A percentile compares a stretch with the other conserved stretches of the same genome.
phyloP scores from a whole-genome alignment of 2,888 invertebrate genomes.

The Smittia aterrima region DNA sequence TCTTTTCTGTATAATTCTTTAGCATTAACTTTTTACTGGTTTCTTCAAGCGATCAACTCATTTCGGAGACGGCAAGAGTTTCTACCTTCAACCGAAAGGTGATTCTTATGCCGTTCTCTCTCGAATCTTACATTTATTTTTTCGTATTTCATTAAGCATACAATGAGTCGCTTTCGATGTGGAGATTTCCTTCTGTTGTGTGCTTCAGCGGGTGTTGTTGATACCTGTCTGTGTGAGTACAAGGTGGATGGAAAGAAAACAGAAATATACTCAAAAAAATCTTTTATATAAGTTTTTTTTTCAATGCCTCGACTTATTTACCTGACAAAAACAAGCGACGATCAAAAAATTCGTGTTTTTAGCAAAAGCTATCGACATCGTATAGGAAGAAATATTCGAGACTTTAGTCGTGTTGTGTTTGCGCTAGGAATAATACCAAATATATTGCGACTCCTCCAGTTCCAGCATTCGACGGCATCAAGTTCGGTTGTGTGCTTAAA shows the following conservation, averaged over 20 bases:
- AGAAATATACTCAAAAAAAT: conserved; percentile 20
- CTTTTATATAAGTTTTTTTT: neutral
- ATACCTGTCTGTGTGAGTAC: conserved; percentile 9
- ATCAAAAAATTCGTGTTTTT: conserved; percentile 26
- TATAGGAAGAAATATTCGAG: conserved; percentile 48
- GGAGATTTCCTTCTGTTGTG: too few species aligned
- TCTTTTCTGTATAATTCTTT: too few species aligned
- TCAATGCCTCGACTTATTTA: conserved; percentile 12
- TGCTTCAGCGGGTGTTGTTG: too few species aligned
- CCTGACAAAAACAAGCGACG: conserved; percentile 6
- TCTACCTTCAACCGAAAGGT: too few species aligned
- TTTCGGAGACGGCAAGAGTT: too few species aligned
- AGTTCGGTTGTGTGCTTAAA: too few species aligned
- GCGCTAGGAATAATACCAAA: conserved; percentile 51
- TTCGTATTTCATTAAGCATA: too few species aligned
- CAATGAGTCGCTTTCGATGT: too few species aligned
- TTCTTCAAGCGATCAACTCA: too few species aligned
- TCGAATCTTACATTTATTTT: too few species aligned
- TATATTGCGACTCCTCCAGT: conserved; percentile 26
- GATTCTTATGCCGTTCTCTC: too few species aligned
- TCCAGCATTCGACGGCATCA: neutral
- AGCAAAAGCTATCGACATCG: conserved; percentile 36
- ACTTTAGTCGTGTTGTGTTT: conserved; percentile 54
- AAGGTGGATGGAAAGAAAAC: conserved; percentile 28
- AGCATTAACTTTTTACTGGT: too few species aligned